Percentiles rank a stretch among this genome's conserved stretches.
These are phyloP conservation scores for Nasonia vitripennis DNA, from an alignment of 1,140 invertebrate species.

Conservation along the genomic window DNA sequence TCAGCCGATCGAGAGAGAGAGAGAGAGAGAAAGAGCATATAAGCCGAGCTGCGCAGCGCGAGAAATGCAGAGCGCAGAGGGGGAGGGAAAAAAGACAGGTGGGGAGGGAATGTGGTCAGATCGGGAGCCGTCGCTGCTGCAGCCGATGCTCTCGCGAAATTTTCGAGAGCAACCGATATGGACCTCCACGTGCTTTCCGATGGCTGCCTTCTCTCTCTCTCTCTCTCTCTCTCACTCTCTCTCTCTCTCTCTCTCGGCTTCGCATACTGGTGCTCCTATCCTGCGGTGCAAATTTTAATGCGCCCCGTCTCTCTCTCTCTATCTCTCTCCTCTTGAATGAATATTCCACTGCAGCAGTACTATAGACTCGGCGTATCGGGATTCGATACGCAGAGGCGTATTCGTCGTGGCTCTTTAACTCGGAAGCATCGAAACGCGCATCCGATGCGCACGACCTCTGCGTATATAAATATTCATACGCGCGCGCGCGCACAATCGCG, in stretches of 20 bases:
- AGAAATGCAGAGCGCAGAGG: conserved; percentile 42
- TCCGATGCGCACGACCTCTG: neutral
- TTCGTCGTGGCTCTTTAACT: conserved; percentile 11
- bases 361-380: neutral
- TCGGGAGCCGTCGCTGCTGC: conserved; percentile 59
- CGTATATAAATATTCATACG: conserved; percentile 7
- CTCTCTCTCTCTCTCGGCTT: conserved; percentile 51
- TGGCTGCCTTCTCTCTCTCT: conserved; percentile 31
- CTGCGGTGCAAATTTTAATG: conserved; percentile 16
- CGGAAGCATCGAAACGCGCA: neutral
- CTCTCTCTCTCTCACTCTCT: too few relatives aligned
- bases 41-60: neutral
- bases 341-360: neutral
- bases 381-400: neutral
- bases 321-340: conserved; percentile 19
- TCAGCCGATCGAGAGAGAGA: neutral
- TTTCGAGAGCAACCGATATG: conserved; percentile 61
- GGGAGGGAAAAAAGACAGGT: conserved; percentile 58
- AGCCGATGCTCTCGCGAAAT: conserved; percentile 62
- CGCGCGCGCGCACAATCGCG: neutral
- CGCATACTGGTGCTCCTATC: neutral
- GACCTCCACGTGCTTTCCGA: conserved; percentile 66
- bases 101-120: conserved; percentile 72
- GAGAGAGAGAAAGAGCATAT: conserved; percentile 21
- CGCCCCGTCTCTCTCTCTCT: neutral